Base-by-base conservation (phyloP, 2,113 vertebrate genomes). In the Brachypteracias leptosomus region DNA sequence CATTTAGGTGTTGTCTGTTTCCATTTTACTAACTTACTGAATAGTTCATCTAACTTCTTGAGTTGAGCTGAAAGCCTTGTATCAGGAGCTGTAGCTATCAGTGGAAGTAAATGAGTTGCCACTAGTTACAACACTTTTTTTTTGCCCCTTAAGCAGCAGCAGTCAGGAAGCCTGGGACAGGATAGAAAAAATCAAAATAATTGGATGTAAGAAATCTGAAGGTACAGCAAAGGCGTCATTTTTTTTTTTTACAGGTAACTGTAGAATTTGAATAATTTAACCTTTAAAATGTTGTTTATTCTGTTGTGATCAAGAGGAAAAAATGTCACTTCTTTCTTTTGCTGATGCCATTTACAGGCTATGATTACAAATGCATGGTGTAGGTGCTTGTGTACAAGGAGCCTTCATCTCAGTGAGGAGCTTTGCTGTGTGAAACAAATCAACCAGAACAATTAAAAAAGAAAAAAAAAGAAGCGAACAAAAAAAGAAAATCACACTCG, bases 231-330 rank as follows among this genome's bases (percentile, higher is more conserved):
- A 97, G 67, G 71, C 54, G 38, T 89, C 26, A 57, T 72, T 54
- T 93, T 96, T 94, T n/a, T n/a, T 96, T 95, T 96, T 95, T 95
- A 36, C 54, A 95, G 66, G 83, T 97, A 97, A 71, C 95, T 82
- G 79, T 79, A 95, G 84, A 97, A 97, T 97, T 97, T 97, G 96
- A 98, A 98, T 98, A 97, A 97, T 95, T 98, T 98, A 98, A 97
- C 97, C 97, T 98, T 98, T 97, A 97, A 97, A 98, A 95, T 96
- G 88, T 97, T 97, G 95, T 97, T 97, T 96, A 90, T 97, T 98
- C 97, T 96, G 96, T 97, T 97, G 89, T 95, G 96, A 98, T 98
- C 93, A 97, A 97, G 97, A 97, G 82, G 93, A 96, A 95, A 94
- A 98, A 97, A 97, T 97, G 97, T 95, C 96, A 96, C 73, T 97